Evolutionary conservation across 2,888 invertebrate species (phyloP), one percentile per base, ranked within the genome.

Genomic region (Venusia cambrica): DNA sequence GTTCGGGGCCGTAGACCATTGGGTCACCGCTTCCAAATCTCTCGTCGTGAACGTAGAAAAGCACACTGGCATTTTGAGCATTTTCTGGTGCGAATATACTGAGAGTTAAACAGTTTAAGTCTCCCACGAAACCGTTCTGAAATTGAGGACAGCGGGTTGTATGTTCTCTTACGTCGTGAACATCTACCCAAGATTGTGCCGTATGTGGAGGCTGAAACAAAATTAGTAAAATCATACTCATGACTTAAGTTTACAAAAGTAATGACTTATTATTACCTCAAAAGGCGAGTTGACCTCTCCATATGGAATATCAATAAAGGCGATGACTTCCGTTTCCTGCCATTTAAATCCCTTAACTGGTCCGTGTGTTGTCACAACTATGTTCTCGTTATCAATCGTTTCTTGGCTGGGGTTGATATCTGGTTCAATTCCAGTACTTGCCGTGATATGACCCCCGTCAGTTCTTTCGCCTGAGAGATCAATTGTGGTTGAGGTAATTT

Each of bases 11-110:
- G 34, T 79, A 83, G 10, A 66, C 49, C 1, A 45, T 38, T 1
- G 79, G 79, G 30, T 79, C 54, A 1, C 75, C 81, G 26, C 79
- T 76, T 5, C 45, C 45, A 22, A 74, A 80, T 19, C 68, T 61
- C 11, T 81, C 75, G 28, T 71, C 81, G 39, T 88, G 81, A 19
- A 88, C 76, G 33, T 81, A 69, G 27, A 83, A 76, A 1, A 83
- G 56, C 0, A 83, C 75, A 28, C 64, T 62, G 4, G 62, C 63
- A 19, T 63, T 59, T 8, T 41, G 17, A 3, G 53, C 50, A 2
- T 42, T 33, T 5, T 16, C 27, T 10, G 72, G 72, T 11, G 61
- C 59, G 40, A 81, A 85, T 6, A 87, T 63, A 43, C 74, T 85
- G 7, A 85, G 47, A 5, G 78, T 80, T n/a, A 87, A 54, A 39